Conservation (phyloP, 2,113 vertebrate species). For the Myotis yumanensis region DNA sequence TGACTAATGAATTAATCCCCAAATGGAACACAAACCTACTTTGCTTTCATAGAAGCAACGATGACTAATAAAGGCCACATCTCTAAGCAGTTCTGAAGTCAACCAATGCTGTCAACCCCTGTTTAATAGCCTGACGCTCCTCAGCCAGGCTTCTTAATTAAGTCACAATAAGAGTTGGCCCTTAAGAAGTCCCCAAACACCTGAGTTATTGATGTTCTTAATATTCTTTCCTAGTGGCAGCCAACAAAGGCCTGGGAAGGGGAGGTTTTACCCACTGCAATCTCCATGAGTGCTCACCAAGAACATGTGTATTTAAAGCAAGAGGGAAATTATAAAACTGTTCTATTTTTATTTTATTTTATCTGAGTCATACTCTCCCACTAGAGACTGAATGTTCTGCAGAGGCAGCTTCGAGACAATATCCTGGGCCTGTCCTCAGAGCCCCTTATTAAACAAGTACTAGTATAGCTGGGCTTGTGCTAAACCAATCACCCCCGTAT, state of each 20-base stretch:
- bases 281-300: background rate
- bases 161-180: background rate
- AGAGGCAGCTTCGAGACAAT: background rate
- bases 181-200: slow-evolving; percentile 46
- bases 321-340: background rate
- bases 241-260: background rate
- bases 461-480: accelerated
- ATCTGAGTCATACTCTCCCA: background rate
- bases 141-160: slow-evolving; percentile 63
- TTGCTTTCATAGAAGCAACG: slow-evolving; percentile 62
- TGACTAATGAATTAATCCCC: slow-evolving; percentile 73
- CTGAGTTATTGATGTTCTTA: slow-evolving; percentile 53
- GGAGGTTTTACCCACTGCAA: background rate
- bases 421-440: accelerated
- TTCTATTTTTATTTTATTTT: background rate
- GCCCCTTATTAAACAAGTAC: background rate
- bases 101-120: background rate
- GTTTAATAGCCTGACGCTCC: slow-evolving; percentile 40
- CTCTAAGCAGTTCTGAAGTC: background rate
- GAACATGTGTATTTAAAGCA: background rate
- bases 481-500: background rate
- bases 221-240: background rate
- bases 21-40: slow-evolving; percentile 65
- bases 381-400: background rate
- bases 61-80: slow-evolving; percentile 46